phyloP scores from a whole-genome alignment of 2,113 vertebrate genomes.

The Microcebus griseorufus region DNA sequence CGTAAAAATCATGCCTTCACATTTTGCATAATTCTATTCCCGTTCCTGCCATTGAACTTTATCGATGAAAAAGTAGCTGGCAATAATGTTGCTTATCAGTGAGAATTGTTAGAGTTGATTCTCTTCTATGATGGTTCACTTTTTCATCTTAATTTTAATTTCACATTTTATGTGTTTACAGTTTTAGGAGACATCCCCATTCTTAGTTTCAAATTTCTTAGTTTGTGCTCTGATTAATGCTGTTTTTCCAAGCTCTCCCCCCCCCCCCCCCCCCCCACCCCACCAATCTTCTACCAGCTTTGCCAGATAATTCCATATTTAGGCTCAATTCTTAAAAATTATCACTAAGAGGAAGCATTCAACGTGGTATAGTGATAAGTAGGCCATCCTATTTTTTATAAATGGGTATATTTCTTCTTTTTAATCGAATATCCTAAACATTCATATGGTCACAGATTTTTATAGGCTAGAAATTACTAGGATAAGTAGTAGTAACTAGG shows the following conservation, averaged over 20 bases:
- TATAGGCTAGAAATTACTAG: not conserved
- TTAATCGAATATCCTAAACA: not conserved
- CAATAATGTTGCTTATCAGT: not conserved
- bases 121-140: not conserved
- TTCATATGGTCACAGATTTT: not conserved
- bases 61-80: not conserved
- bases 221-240: not conserved
- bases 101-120: not conserved
- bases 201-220: not conserved
- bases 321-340: not conserved
- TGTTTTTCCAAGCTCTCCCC: not conserved
- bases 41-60: not conserved
- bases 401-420: not conserved
- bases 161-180: not conserved
- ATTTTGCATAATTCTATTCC: not conserved
- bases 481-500: not conserved
- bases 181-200: not conserved
- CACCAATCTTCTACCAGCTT: not conserved
- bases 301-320: not conserved
- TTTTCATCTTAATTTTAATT: not conserved
- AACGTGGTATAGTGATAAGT: rapidly evolving
- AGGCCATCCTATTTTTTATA: not conserved
- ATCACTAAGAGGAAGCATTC: not conserved
- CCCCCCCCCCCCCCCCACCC: not conserved
- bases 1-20: not conserved